Conservation (phyloP, 2,797 vertebrate species). For the Squalus acanthias region DNA sequence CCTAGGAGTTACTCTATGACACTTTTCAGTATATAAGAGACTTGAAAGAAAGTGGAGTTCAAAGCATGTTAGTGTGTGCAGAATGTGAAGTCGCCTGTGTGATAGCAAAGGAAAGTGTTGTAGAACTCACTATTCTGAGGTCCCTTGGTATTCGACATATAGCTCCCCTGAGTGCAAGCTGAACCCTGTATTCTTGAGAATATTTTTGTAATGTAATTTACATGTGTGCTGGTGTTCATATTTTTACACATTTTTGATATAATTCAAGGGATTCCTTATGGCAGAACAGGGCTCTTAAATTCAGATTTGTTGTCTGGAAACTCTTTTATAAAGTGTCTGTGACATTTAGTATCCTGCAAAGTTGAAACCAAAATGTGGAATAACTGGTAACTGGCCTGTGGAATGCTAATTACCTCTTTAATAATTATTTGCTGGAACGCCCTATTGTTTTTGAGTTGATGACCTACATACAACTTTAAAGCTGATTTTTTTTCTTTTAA, state of each 20-base stretch:
- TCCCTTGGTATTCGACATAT: constrained; percentile 54
- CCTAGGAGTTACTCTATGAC: constrained; percentile 37
- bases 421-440: not conserved
- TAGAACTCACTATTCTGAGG: constrained; percentile 59
- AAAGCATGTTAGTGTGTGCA: constrained; percentile 35
- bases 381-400: constrained; percentile 26
- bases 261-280: constrained; percentile 2
- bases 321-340: not conserved
- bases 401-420: not conserved
- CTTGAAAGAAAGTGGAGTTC: constrained; percentile 28
- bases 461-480: not conserved
- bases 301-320: constrained; percentile 17
- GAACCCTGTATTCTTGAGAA: constrained; percentile 23
- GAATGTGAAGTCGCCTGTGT: constrained; percentile 32
- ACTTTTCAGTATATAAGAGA: constrained; percentile 35
- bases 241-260: constrained; percentile 25
- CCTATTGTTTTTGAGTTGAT: not conserved
- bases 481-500: not conserved
- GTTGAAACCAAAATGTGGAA: not conserved
- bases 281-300: constrained; percentile 36
- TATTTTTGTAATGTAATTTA: constrained; percentile 31
- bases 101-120: constrained; percentile 34
- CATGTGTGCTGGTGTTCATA: constrained; percentile 29
- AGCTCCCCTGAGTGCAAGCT: constrained; percentile 63
- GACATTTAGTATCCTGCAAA: not conserved